A percentile compares a stretch with the other conserved stretches of the same genome.
These are phyloP conservation scores for Scotopteryx bipunctaria DNA, from an alignment of 2,888 invertebrate genomes.

Conservation along the genomic window DNA sequence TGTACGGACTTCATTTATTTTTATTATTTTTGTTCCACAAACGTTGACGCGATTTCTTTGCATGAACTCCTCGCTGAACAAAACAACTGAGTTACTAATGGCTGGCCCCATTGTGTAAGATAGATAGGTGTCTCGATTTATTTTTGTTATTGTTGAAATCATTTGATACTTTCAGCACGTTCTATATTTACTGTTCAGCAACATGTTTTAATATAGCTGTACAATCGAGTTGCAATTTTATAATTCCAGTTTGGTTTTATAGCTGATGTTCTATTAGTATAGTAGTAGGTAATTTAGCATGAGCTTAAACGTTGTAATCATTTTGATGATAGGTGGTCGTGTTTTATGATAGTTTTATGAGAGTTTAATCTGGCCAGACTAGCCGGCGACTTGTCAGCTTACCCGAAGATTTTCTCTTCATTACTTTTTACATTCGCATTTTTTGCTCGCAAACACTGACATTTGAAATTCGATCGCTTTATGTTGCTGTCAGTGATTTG, in stretches of 20 bases:
- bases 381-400: conserved; percentile 48
- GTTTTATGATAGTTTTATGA: conserved; percentile 43
- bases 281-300: conserved; percentile 38
- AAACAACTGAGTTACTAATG: conserved; percentile 31
- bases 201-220: conserved; percentile 11
- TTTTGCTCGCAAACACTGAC: conserved; percentile 31
- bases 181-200: conserved; percentile 10
- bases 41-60: conserved; percentile 45
- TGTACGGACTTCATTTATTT: conserved; percentile 52
- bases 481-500: conserved; percentile 24
- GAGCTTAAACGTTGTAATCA: conserved; percentile 51
- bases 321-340: conserved; percentile 48
- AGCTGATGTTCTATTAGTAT: conserved; percentile 24
- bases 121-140: conserved; percentile 30
- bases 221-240: conserved; percentile 17
- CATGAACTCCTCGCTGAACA: conserved; percentile 15
- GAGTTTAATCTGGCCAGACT: conserved; percentile 46
- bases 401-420: conserved; percentile 33
- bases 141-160: conserved; percentile 20
- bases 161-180: conserved; percentile 11
- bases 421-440: conserved; percentile 26
- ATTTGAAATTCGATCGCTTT: conserved; percentile 28
- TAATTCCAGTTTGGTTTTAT: conserved; percentile 21
- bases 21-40: conserved; percentile 56
- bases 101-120: conserved; percentile 28